Evolutionary conservation across 37 sponge, comb jelly and placozoan species (phyloP), one percentile per base, ranked within the genome.

Genomic region (Crambe crambe): DNA sequence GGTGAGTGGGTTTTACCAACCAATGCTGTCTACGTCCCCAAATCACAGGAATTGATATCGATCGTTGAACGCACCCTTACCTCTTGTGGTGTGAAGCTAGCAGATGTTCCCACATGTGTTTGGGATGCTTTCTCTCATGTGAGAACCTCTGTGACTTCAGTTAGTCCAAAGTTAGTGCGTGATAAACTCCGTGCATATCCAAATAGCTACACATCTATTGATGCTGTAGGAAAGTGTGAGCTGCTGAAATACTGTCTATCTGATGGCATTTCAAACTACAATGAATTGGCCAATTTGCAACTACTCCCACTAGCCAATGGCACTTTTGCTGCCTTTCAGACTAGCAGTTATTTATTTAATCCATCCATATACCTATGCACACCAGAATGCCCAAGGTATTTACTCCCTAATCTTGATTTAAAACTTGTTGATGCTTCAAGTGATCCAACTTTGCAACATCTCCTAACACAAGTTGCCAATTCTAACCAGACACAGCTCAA

Each of bases 271-370:
- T n/a, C n/a, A n/a, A 36, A 68, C 18, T 80, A 75, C 68, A 59
- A 41, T 40, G 75, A 80, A 31, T 37, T 87, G 34, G 22, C 27
- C 26, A 70, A 62, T 5, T 38, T 87, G 20, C 43, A 41, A 21
- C 62, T 87, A 40, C 69, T 87, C 23, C 87, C 87, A 56, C 62
- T 87, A 27, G 81, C 76, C 4, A 68, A 87, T 75, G 71, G 71
- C 29, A 80, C 36, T 8, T 87, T 87, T 36, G 40, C 43, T 29
- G 0, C 42, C 20, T 87, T 87, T 80, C 41, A 74, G 56, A 20
- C 23, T 12, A 65, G 1, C 8, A 20, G 39, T 1, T 58, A 2
- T 8, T 31, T 23, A 9, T 25, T 59, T 1, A 64, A 8, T 42
- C 42, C 18, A 22, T 12, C 26, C 26, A 34, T 42, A 5, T 86